These are phyloP conservation scores for Atherinosoma microstoma DNA, from an alignment of 2,797 vertebrate genomes.

Conservation along the genomic window DNA sequence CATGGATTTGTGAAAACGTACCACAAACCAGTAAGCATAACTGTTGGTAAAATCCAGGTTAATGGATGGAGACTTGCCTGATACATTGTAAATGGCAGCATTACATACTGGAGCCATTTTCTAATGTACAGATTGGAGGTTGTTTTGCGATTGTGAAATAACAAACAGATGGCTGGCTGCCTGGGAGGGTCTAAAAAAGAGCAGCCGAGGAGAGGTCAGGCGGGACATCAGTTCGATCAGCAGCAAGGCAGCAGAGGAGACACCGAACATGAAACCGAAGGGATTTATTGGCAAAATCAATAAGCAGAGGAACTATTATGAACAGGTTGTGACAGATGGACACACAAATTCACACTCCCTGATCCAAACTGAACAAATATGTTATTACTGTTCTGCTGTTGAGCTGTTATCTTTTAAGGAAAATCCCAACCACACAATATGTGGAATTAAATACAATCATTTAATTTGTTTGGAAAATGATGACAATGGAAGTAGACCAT, in stretches of 20 bases:
- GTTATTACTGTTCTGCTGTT: constrained; percentile 20
- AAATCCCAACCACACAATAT: constrained; percentile 32
- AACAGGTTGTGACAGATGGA: constrained; percentile 67
- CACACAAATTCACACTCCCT: constrained; percentile 25
- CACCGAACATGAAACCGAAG: constrained; percentile 57
- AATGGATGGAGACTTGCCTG: background rate
- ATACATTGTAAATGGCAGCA: background rate
- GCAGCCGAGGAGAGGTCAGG: constrained; percentile 43
- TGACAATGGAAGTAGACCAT: background rate
- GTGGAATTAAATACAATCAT: constrained; percentile 11
- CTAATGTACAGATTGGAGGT: constrained; percentile 32
- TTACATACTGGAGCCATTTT: constrained; percentile 35
- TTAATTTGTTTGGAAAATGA: constrained; percentile 15
- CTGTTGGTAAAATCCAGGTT: background rate
- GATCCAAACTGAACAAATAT: constrained; percentile 55
- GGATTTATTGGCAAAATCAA: constrained; percentile 69
- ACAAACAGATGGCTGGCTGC: constrained; percentile 26
- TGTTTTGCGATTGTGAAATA: constrained; percentile 26
- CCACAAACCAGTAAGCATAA: background rate
- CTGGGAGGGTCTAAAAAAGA: constrained; percentile 41
- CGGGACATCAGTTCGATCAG: constrained; percentile 52
- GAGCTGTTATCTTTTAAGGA: constrained; percentile 32
- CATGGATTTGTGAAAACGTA: background rate
- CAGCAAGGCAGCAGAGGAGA: constrained; percentile 45
- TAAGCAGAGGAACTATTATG: constrained; percentile 58